Percentiles rank a stretch among this genome's conserved stretches.
phyloP scores from a whole-genome alignment of 2,113 vertebrate genomes.

The Tachuris rubrigastra region DNA sequence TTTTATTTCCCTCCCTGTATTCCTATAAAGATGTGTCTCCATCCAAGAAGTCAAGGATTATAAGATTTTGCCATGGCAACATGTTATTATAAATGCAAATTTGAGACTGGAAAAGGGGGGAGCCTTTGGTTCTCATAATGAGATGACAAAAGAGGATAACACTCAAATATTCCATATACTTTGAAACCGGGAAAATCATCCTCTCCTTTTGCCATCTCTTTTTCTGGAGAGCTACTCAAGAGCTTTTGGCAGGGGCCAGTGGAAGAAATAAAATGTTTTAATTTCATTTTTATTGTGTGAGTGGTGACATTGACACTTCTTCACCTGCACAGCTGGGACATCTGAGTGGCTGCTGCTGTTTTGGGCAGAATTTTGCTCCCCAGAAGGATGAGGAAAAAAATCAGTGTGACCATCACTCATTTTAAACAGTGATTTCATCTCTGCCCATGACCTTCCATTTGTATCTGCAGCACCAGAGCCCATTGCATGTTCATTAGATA shows the following conservation, averaged over 20 bases:
- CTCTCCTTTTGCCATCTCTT: neutral
- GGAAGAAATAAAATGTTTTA: neutral
- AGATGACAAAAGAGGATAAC: constrained; percentile 3
- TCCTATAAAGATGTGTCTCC: neutral
- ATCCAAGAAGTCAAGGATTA: constrained; percentile 15
- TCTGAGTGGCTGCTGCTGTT: neutral
- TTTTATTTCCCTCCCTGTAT: neutral
- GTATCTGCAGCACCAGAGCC: neutral
- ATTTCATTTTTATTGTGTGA: neutral
- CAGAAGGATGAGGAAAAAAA: neutral
- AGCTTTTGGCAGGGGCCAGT: neutral
- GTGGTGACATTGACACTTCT: neutral
- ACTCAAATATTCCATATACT: neutral
- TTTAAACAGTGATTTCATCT: neutral
- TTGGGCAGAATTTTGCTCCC: neutral
- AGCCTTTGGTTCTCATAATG: constrained; percentile 34
- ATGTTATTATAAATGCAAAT: constrained; percentile 57
- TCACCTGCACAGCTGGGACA: neutral
- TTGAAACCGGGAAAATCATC: neutral
- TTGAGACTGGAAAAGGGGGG: neutral
- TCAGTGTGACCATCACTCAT: neutral
- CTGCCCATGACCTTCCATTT: neutral
- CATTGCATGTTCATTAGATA: neutral
- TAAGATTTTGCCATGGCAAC: constrained; percentile 60
- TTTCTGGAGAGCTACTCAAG: neutral